Conservation (phyloP, 2,797 vertebrate genomes). For the Ataeniobius toweri region DNA sequence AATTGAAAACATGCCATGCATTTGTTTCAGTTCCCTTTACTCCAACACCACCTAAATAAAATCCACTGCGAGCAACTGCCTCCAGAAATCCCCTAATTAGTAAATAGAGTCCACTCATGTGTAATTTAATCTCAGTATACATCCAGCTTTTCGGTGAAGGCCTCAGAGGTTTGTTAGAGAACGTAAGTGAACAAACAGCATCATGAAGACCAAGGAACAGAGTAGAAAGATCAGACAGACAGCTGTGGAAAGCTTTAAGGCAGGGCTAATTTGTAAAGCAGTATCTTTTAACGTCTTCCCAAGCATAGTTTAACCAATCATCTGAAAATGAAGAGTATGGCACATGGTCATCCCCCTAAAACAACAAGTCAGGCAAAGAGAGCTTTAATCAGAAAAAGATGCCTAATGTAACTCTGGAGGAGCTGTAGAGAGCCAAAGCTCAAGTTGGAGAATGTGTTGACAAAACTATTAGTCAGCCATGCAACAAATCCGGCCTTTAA, state of each 20-base stretch:
- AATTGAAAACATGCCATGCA: not conserved
- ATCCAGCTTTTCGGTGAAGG: not conserved
- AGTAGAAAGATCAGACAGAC: not conserved
- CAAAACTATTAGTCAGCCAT: not conserved
- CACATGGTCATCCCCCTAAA: not conserved
- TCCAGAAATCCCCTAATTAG: not conserved
- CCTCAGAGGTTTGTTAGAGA: slow-evolving; percentile 1
- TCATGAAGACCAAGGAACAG: not conserved
- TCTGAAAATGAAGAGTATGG: not conserved
- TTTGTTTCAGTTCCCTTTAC: not conserved
- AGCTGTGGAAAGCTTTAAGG: not conserved
- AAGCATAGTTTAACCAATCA: too few species aligned
- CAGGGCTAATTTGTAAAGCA: not conserved
- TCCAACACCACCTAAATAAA: not conserved
- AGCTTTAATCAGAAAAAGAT: not conserved
- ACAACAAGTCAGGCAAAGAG: not conserved
- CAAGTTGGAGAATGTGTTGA: not conserved
- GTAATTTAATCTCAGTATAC: not conserved
- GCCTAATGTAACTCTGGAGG: not conserved
- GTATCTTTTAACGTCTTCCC: not conserved
- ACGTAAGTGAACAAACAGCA: not conserved
- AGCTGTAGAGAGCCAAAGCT: not conserved
- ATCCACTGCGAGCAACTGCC: not conserved
- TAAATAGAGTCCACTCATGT: not conserved
- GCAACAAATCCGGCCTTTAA: not conserved